Evolutionary conservation across 1,140 invertebrate species (phyloP).

Genomic region (Aphelinus atriplicis): DNA sequence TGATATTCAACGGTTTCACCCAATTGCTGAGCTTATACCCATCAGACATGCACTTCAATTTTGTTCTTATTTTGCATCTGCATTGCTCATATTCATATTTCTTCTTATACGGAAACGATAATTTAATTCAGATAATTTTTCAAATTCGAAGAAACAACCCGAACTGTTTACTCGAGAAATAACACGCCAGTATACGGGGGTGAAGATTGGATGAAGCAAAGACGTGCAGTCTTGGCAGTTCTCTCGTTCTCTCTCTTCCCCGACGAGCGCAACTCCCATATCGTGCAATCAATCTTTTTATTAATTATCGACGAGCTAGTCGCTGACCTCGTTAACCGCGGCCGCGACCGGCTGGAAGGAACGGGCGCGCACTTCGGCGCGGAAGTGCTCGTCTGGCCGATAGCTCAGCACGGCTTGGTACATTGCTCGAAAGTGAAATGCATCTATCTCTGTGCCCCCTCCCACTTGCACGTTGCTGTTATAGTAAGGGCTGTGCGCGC

Average conservation of each 20-base stretch:
- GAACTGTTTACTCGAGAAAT: no score
- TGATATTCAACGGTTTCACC: no score
- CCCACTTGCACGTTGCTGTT: background rate
- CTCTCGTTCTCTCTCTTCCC: conserved; percentile 15
- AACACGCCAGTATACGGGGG: no score
- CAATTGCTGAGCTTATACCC: no score
- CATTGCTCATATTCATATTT: no score
- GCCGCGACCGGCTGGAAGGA: conserved; percentile 26
- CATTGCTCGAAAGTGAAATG: conserved; percentile 14
- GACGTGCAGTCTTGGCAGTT: no score
- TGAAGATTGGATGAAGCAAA: no score
- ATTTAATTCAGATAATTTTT: no score
- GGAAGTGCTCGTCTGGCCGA: conserved; percentile 5
- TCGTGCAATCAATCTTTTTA: conserved; percentile 57
- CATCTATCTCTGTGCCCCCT: background rate
- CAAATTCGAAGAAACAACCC: no score
- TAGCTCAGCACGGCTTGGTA: background rate
- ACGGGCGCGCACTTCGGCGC: conserved; percentile 1
- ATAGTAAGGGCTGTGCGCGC: background rate
- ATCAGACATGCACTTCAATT: no score
- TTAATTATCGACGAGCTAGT: conserved; percentile 54
- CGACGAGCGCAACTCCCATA: conserved; percentile 37
- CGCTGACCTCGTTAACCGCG: conserved; percentile 48
- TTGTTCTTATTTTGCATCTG: no score
- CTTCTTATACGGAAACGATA: no score